These are phyloP conservation scores for Wiebesia pumilae DNA, from an alignment of 1,140 invertebrate genomes.

Conservation along the genomic window DNA sequence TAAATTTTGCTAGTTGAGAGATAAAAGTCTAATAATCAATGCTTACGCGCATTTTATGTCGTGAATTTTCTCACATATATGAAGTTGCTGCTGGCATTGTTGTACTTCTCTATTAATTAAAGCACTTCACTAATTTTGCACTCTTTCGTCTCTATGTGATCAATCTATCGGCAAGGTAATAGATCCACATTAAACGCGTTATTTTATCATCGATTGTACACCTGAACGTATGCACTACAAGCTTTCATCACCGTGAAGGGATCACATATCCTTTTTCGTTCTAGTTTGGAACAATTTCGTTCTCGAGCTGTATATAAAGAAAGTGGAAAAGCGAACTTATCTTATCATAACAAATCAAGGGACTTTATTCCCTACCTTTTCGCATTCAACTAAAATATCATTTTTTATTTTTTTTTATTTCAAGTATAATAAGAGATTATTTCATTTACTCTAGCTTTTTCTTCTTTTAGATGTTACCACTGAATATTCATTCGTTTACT, in stretches of 20 bases:
- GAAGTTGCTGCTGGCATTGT: neutral
- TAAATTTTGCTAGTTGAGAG: neutral
- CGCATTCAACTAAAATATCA: neutral
- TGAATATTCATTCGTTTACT: neutral
- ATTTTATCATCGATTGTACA: constrained; percentile 5
- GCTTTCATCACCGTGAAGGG: neutral
- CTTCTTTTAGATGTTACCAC: neutral
- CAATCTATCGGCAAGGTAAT: constrained; percentile 55
- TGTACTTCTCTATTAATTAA: constrained; percentile 47
- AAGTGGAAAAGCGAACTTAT: neutral
- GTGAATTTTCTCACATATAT: neutral
- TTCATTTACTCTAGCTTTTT: neutral
- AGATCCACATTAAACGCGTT: constrained; percentile 17
- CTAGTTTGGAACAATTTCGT: neutral
- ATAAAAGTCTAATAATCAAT: constrained; percentile 25
- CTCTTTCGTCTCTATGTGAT: constrained; percentile 48
- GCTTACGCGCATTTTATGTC: constrained; percentile 47
- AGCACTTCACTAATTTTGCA: constrained; percentile 53
- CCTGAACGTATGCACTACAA: neutral
- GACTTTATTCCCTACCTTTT: neutral
- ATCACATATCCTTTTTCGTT: neutral
- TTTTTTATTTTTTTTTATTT: neutral
- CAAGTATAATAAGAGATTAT: neutral
- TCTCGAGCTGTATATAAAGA: neutral
- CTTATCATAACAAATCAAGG: neutral